A percentile compares a stretch with the other conserved stretches of the same genome.
Conservation (phyloP, 2,888 invertebrate genomes). For the Patella pellucida region DNA sequence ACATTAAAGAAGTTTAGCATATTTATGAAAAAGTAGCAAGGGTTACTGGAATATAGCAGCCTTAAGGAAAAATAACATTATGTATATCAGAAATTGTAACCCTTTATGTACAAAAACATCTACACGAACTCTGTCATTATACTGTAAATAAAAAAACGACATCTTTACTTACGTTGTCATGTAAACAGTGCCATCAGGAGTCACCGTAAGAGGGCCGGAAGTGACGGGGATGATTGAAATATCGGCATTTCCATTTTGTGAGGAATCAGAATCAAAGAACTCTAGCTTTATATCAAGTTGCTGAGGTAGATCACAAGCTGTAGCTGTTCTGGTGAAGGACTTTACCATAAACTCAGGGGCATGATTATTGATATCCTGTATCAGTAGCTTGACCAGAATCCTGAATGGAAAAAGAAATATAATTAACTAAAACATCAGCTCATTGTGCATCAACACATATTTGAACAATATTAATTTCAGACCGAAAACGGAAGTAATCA, state of each 20-base stretch:
- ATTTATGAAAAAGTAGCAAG: no score
- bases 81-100: no score
- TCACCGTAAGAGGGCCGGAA: not conserved
- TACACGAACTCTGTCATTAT: no score
- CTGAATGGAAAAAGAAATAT: not conserved
- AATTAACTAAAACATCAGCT: no score
- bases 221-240: not conserved
- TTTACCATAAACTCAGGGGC: not conserved
- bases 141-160: no score
- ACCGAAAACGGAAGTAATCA: no score
- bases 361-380: not conserved
- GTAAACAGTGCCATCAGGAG: not conserved
- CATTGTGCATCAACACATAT: no score
- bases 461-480: no score
- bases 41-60: no score
- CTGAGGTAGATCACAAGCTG: not conserved
- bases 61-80: no score
- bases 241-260: not conserved
- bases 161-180: not conserved
- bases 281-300: conserved; percentile 4
- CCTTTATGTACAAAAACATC: no score
- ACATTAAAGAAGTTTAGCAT: no score
- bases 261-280: not conserved
- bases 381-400: not conserved
- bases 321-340: not conserved